Evolutionary conservation across 2,797 vertebrate species (phyloP).

Genomic region (Loriculus beryllinus): DNA sequence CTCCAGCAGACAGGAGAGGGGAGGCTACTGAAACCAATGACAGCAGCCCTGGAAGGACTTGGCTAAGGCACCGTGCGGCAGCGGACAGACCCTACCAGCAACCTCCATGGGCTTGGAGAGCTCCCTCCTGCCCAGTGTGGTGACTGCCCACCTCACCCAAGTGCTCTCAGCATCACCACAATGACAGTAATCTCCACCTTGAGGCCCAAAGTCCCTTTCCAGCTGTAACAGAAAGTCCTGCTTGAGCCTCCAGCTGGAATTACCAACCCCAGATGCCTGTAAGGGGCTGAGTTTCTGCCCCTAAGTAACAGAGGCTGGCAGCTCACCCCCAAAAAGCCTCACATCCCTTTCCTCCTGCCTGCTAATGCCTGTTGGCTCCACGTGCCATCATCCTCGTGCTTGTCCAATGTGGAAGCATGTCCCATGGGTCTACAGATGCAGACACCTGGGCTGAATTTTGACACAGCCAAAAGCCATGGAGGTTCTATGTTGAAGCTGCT

Average conservation of each 20-base stretch:
- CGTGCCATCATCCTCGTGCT: rapidly evolving
- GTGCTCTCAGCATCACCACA: background rate
- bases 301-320: background rate
- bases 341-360: background rate
- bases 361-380: background rate
- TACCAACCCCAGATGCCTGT: background rate
- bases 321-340: background rate
- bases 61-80: background rate
- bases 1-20: background rate
- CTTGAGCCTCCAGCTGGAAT: background rate
- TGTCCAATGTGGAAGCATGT: background rate
- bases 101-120: background rate
- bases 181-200: background rate
- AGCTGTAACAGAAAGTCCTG: background rate
- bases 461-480: background rate
- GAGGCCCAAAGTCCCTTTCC: background rate
- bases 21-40: background rate
- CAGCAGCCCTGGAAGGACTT: background rate
- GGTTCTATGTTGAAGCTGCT: background rate
- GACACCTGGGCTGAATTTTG: background rate
- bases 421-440: background rate
- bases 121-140: background rate
- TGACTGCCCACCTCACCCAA: rapidly evolving
- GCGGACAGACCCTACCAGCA: background rate
- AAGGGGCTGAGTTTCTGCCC: background rate